These are phyloP conservation scores for Timema podura DNA, from an alignment of 2,888 invertebrate species.

Conservation along the genomic window DNA sequence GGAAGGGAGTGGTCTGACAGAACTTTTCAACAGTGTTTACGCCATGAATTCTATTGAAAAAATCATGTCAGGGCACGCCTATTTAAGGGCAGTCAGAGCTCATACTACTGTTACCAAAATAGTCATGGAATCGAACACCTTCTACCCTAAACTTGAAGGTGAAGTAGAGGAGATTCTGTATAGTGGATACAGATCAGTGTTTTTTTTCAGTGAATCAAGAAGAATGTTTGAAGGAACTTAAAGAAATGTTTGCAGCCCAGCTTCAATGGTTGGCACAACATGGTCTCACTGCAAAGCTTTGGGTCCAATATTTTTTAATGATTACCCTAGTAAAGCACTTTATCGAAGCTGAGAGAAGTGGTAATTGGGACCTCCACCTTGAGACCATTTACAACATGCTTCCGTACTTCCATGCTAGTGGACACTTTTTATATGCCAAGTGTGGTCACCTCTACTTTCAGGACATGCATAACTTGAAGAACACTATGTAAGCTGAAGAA, in stretches of 20 bases:
- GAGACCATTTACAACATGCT: conserved; percentile 25
- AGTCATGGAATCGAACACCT: neutral
- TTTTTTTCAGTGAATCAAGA: neutral
- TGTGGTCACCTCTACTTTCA: conserved; percentile 31
- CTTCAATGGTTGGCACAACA: neutral
- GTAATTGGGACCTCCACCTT: conserved; percentile 28
- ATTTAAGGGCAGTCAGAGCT: neutral
- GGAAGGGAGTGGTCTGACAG: no score
- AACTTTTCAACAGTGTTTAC: no score
- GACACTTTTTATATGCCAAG: conserved; percentile 32
- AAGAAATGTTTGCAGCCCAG: conserved; percentile 1
- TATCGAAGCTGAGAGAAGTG: conserved; percentile 21
- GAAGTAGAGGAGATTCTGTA: neutral
- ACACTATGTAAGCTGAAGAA: conserved; percentile 15
- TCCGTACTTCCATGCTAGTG: conserved; percentile 29
- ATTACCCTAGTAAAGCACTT: no score
- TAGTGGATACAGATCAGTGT: conserved; percentile 8
- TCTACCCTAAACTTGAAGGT: neutral
- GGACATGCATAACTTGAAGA: conserved; percentile 27
- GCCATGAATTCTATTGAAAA: neutral
- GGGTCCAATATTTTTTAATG: no score
- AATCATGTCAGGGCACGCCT: neutral
- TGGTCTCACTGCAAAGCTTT: no score
- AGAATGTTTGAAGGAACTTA: conserved; percentile 1
- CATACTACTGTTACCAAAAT: neutral